Conservation (phyloP, 2,797 vertebrate genomes). For the Anguilla megastoma region DNA sequence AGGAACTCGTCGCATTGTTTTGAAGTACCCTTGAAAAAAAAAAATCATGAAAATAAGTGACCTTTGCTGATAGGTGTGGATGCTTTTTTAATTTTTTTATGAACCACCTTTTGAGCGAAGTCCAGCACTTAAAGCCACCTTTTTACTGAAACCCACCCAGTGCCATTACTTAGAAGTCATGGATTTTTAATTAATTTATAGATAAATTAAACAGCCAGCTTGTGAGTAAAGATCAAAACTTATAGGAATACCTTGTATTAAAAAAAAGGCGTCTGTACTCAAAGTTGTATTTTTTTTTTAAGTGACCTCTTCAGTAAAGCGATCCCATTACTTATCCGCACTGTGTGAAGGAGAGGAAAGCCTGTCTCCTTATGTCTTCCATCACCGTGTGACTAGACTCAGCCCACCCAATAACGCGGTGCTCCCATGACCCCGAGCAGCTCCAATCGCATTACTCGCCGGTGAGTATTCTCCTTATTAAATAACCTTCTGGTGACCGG, state of each 20-base stretch:
- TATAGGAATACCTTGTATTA: neutral
- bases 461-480: neutral
- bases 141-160: neutral
- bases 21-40: neutral
- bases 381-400: neutral
- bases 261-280: neutral
- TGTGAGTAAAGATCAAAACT: neutral
- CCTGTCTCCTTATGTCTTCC: neutral
- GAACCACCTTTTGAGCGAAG: neutral
- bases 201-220: neutral
- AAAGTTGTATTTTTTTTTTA: neutral
- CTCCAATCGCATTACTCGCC: neutral
- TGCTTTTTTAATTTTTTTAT: neutral
- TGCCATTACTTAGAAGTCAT: neutral
- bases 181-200: neutral
- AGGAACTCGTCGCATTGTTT: neutral
- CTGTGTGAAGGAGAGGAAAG: neutral
- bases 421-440: neutral
- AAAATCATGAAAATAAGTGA: neutral
- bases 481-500: conserved; percentile 21
- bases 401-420: neutral
- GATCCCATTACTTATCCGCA: neutral
- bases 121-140: neutral
- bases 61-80: neutral
- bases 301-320: neutral